A percentile compares a stretch with the other conserved stretches of the same genome.
phyloP scores from a whole-genome alignment of 2,113 vertebrate species.

The Octodon degus region DNA sequence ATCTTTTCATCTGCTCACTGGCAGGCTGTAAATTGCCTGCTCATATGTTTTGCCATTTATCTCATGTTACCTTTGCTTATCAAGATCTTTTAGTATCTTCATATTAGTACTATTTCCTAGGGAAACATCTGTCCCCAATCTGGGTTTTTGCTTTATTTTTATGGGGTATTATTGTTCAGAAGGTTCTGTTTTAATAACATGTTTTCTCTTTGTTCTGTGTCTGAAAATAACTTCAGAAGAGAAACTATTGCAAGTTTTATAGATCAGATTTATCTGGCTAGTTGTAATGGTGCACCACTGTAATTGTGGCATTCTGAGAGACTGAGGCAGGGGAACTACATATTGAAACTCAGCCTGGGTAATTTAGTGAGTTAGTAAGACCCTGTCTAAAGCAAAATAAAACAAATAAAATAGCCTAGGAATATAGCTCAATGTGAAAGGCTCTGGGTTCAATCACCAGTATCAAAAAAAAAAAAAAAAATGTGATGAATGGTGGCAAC shows the following conservation, averaged over 20 bases:
- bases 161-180: not conserved
- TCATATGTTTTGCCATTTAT: not conserved
- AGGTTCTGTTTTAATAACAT: not conserved
- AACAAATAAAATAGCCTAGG: not conserved
- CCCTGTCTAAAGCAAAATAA: not conserved
- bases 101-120: not conserved
- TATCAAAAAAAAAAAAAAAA: not conserved
- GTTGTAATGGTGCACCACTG: not conserved
- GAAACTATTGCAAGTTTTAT: not conserved
- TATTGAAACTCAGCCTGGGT: not conserved
- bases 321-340: not conserved
- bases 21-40: not conserved
- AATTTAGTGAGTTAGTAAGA: not conserved
- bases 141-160: constrained; percentile 7
- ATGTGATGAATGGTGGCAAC: fast-evolving
- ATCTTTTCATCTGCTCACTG: not conserved
- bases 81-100: not conserved
- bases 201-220: not conserved
- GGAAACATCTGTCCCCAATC: not conserved
- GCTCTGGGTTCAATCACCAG: not conserved
- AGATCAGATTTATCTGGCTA: not conserved
- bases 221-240: constrained; percentile 6
- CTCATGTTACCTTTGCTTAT: not conserved
- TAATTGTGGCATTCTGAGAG: not conserved
- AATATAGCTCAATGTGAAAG: not conserved